These are phyloP conservation scores for Nasua narica DNA, from an alignment of 2,797 vertebrate genomes.

Conservation along the genomic window DNA sequence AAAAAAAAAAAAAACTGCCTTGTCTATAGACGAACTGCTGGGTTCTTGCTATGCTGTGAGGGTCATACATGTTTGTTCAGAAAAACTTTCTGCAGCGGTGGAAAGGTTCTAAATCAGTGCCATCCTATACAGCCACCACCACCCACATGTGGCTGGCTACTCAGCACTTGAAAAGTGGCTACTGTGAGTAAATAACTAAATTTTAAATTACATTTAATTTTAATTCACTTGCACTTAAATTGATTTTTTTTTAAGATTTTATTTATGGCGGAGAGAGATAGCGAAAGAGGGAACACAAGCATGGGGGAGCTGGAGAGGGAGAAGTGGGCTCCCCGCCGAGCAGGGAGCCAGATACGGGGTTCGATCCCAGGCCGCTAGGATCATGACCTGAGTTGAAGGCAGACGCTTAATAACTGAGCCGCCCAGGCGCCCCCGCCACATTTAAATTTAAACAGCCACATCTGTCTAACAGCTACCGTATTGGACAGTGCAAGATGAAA, in stretches of 20 bases:
- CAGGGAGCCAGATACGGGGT: no score
- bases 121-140: not conserved
- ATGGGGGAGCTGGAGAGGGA: no score
- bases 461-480: not conserved
- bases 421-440: not conserved
- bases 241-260: no score
- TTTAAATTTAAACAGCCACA: not conserved
- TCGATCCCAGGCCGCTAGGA: no score
- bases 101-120: not conserved
- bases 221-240: not conserved
- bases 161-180: not conserved
- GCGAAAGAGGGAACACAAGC: no score
- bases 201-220: not conserved
- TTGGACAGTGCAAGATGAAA: not conserved
- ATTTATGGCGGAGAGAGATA: no score
- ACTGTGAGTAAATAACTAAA: not conserved
- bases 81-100: not conserved
- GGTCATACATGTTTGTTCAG: not conserved
- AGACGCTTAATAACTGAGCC: no score
- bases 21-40: not conserved
- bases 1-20: no score
- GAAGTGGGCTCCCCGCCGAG: no score
- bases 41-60: not conserved
- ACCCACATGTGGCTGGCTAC: not conserved
- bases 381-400: no score